Evolutionary conservation across 2,888 invertebrate genomes (phyloP), one percentile per base, ranked within the genome.

Genomic region (Agapostemon virescens): DNA sequence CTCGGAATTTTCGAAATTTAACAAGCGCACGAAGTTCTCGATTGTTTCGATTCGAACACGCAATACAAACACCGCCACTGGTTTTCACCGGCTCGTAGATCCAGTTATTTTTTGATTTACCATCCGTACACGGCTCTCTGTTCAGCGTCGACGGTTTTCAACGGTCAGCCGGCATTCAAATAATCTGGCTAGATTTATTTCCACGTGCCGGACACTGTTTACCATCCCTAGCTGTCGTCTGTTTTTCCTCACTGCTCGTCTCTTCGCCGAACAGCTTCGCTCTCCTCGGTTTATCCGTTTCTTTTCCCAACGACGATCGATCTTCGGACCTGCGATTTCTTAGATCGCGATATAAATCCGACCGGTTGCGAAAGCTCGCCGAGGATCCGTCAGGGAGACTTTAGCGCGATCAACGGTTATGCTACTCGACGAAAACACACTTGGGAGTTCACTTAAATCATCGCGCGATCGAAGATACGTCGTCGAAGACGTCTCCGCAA

Each of bases 111-210:
- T 4, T 63, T 63, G 20, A 13, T 30, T 42, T 30, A 55, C 55
- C 55, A 26, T 6, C 49, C 66, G 9, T 1, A 30, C 49, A 15
- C 42, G 45, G 45, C 17, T 58, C n/a, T 42, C n/a, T 17, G 3
- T 20, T 71, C 11, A 36, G 26, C 38, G 20, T 49, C 67, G 64
- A 23, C 15, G 26, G 15, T 20, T 33, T 26, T 26, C 6, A 15
- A 30, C 33, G 23, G 61, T 36, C 20, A 30, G 42, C 40, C 36
- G 45, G 36, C 3, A 49, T 49, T 15, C 42, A 38, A 45, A n/a
- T 11, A 58, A 69, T 66, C 66, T n/a, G 9, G 6, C 15, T 38
- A 20, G 58, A 63, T 67, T 69, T 23, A 36, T 58, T 58, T 26
- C 3, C 1, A 36, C 15, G 40, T 52, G 26, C 66, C 30, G 26